Evolutionary conservation across 2,888 invertebrate genomes (phyloP).

Genomic region (Chrysolina haemoptera): DNA sequence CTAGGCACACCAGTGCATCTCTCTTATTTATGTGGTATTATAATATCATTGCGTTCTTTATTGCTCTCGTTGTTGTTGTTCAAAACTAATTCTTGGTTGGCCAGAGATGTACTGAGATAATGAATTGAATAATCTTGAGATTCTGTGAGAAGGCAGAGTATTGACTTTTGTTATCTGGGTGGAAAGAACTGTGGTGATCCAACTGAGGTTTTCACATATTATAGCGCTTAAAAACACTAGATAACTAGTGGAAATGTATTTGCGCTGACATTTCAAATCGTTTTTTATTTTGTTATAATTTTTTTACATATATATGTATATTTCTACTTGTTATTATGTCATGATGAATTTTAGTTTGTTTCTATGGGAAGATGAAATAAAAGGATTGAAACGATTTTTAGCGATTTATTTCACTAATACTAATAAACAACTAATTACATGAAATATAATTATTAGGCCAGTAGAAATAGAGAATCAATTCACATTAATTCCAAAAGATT

Average conservation of each 20-base stretch:
- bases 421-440: neutral
- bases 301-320: neutral
- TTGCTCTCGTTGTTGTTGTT: too few relatives aligned
- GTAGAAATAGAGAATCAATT: too few relatives aligned
- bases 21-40: too few relatives aligned
- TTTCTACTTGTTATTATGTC: neutral
- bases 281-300: neutral
- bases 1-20: too few relatives aligned
- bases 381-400: neutral
- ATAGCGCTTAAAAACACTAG: neutral
- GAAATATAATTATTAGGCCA: neutral
- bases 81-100: too few relatives aligned
- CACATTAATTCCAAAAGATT: too few relatives aligned
- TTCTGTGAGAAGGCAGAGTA: neutral
- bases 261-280: neutral
- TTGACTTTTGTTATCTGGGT: neutral
- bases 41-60: too few relatives aligned
- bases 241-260: neutral
- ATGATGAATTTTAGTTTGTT: neutral
- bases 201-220: neutral
- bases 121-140: neutral
- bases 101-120: neutral
- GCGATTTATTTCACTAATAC: neutral
- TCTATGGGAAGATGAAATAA: neutral
- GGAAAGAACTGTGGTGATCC: neutral